Evolutionary conservation across 2,888 invertebrate genomes (phyloP), one percentile per base, ranked within the genome.

Genomic region (Tuta absoluta): DNA sequence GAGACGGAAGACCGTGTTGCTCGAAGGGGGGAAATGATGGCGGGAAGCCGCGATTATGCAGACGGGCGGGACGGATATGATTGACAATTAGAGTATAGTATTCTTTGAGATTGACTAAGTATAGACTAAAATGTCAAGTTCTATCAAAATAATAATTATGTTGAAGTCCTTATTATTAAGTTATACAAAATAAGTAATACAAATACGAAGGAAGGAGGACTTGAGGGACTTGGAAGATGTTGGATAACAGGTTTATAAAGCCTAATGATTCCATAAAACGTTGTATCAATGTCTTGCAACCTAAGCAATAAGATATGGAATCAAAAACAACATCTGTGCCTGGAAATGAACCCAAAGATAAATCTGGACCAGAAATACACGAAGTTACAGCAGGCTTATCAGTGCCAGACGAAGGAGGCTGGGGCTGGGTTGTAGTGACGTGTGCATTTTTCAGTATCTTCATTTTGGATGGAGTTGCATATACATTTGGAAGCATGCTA

Each of bases 311-410:
- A 23, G 51, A 51, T 23, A 51, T 51, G 51, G 21, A 1, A 51
- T 21, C 11, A 14, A 56, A n/a, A 56, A 8, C n/a, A 56, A n/a
- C 4, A 11, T 4, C 49, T 19, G 19, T 14, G 7, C n/a, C 48
- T 49, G 49, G 19, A 56, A 56, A 56, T 33, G 23, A 23, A 56
- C 28, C 56, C n/a, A 14, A 56, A 8, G 56, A 56, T 56, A 4
- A 5, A 56, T 5, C 1, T 75, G 87, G 81, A 37, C 83, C 80
- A 10, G 87, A 89, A 78, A 87, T 89, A 79, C 86, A 84, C 63
- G 91, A 91, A 79, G 89, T 91, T 51, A 77, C 87, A 60, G 88
- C 89, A n/a, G 85, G 89, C 76, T 85, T 91, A 72, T 79, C 84
- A 49, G 71, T 90, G 45, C 90, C 91, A 14, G 70, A 78, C 64